These are phyloP conservation scores for Scomber scombrus DNA, from an alignment of 2,113 vertebrate species.

Conservation along the genomic window DNA sequence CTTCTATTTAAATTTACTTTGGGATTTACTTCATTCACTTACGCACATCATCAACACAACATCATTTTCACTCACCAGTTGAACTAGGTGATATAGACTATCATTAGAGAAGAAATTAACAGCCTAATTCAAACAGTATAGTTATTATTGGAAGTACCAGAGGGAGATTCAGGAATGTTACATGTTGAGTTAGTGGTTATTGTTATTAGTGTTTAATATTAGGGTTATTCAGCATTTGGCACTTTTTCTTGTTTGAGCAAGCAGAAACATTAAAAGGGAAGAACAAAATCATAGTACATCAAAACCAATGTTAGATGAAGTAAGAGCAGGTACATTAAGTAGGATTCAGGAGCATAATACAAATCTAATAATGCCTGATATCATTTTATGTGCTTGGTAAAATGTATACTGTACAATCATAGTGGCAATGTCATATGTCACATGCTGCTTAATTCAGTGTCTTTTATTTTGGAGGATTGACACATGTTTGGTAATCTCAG, in stretches of 20 bases:
- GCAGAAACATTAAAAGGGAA: background rate
- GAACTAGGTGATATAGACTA: too few species aligned
- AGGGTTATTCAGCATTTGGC: too few species aligned
- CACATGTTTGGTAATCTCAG: slow-evolving; percentile 8
- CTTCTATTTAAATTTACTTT: background rate
- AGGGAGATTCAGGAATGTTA: background rate
- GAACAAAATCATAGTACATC: background rate
- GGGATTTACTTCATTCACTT: background rate
- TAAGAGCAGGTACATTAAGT: background rate
- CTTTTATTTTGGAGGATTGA: slow-evolving; percentile 5
- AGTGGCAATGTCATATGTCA: background rate
- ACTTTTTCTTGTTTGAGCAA: background rate
- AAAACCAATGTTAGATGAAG: background rate
- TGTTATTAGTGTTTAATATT: too few species aligned
- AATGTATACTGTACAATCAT: background rate
- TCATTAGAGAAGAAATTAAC: slow-evolving; percentile 1
- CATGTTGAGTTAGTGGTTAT: background rate
- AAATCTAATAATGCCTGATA: background rate
- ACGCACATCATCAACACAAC: background rate
- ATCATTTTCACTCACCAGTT: background rate
- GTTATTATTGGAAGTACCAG: background rate
- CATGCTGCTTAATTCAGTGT: background rate
- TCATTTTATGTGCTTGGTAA: background rate
- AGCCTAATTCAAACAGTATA: background rate
- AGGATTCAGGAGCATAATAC: background rate